Evolutionary conservation across 2,113 vertebrate species (phyloP).

Genomic region (Hucho hucho): DNA sequence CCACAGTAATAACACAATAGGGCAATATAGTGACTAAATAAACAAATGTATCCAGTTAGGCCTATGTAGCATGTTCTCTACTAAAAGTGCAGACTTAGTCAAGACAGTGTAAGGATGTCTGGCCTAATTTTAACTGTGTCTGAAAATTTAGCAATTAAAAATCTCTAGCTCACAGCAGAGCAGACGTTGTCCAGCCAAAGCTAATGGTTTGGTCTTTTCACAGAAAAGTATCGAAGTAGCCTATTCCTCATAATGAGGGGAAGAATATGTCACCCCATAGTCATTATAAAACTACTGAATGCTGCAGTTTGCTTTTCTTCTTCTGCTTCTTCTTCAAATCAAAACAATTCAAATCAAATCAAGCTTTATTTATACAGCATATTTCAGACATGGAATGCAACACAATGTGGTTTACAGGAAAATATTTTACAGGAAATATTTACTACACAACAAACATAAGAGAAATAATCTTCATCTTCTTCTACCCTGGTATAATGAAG

Average conservation of each 20-base stretch:
- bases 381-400: no score
- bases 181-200: constrained; percentile 46
- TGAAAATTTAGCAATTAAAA: constrained; percentile 8
- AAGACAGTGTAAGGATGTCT: constrained; percentile 7
- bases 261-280: constrained; percentile 54
- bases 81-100: constrained; percentile 21
- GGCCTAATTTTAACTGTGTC: constrained; percentile 25
- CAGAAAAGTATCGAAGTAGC: constrained; percentile 63
- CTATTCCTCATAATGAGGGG: constrained; percentile 63
- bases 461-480: constrained; percentile 10
- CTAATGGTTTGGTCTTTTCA: constrained; percentile 60
- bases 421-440: no score
- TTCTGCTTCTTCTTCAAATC: background rate
- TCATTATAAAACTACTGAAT: constrained; percentile 63
- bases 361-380: no score
- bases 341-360: no score
- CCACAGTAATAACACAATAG: background rate
- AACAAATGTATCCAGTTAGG: background rate
- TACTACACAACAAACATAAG: no score
- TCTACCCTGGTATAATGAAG: constrained; percentile 63
- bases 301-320: constrained; percentile 46
- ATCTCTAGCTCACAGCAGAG: constrained; percentile 9
- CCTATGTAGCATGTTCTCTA: background rate
- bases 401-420: no score
- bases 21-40: no score